Evolutionary conservation across 2,113 vertebrate species (phyloP), one percentile per base, ranked within the genome.

Genomic region (Ammodytes dubius): DNA sequence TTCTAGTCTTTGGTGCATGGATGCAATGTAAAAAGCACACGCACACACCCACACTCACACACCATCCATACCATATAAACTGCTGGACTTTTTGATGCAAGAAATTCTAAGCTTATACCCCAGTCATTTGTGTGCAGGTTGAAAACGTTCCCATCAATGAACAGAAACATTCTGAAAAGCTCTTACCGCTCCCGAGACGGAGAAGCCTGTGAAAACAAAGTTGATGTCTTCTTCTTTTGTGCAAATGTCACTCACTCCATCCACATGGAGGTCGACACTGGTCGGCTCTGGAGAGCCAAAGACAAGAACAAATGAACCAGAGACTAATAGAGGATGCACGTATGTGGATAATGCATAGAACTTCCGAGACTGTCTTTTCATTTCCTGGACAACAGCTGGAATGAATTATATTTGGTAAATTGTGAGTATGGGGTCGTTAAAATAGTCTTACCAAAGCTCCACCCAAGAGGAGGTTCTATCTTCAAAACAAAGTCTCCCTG

Each of bases 401-500:
- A 45, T 4, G 4, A 52, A 13, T n/a, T 11, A 45, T 3, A 56
- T 12, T 10, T 46, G 27, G n/a, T 65, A 5, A 39, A 35, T 5
- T 11, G 1, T 54, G 60, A 73, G 17, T 6, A 43, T 35, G 12
- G 35, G 15, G 58, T 6, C 40, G 58, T 40, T 14, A 63, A 2
- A 2, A 7, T 1, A 47, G 1, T 77, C 96, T 96, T 94, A 99
- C 98, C 98, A 58, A 99, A 99, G 91, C 98, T 99, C 98, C 98
- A 99, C 59, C 98, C 98, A 13, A 96, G 95, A 54, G 98, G 98
- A 90, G 98, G 98, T 84, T 99, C 99, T 63, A 99, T 99, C 94
- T 97, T 99, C 91, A 99, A 93, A 88, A 99, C 95, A 94, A 99
- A 99, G 93, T 99, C 99, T 79, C 99, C 99, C 98, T 99, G 89